Evolutionary conservation across 2,888 invertebrate genomes (phyloP).

Genomic region (Campoplex nolae): DNA sequence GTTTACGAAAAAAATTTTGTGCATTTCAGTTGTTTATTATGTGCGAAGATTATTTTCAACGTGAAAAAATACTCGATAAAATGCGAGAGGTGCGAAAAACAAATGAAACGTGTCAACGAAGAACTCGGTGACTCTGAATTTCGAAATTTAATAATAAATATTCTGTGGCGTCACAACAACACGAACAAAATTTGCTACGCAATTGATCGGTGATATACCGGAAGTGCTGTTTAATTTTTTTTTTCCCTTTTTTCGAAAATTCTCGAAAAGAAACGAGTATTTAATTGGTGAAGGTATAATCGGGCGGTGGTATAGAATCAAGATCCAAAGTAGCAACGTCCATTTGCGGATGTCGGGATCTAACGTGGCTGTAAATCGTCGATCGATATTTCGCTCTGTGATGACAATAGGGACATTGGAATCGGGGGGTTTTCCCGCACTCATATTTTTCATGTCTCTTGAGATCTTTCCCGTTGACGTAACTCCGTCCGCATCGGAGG

Average conservation of each 20-base stretch:
- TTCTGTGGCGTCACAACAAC: neutral
- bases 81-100: neutral
- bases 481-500: slow-evolving; percentile 73
- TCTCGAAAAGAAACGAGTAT: neutral
- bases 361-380: slow-evolving; percentile 78
- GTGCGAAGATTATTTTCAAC: neutral
- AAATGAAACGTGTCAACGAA: neutral
- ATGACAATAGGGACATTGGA: slow-evolving; percentile 80
- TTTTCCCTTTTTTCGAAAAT: neutral
- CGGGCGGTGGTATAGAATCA: slow-evolving; percentile 39
- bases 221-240: neutral
- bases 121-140: neutral
- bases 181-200: neutral
- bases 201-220: neutral
- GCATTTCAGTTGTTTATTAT: neutral
- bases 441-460: slow-evolving; percentile 76
- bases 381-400: slow-evolving; percentile 78
- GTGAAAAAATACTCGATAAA: neutral
- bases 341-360: slow-evolving; percentile 75
- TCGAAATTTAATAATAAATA: neutral
- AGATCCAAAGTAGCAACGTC: slow-evolving; percentile 74
- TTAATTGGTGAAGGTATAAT: slow-evolving; percentile 58
- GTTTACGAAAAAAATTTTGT: neutral
- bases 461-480: slow-evolving; percentile 74
- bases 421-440: slow-evolving; percentile 79